Evolutionary conservation across 2,888 invertebrate genomes (phyloP), one percentile per base, ranked within the genome.

Genomic region (Brenthis hecate): DNA sequence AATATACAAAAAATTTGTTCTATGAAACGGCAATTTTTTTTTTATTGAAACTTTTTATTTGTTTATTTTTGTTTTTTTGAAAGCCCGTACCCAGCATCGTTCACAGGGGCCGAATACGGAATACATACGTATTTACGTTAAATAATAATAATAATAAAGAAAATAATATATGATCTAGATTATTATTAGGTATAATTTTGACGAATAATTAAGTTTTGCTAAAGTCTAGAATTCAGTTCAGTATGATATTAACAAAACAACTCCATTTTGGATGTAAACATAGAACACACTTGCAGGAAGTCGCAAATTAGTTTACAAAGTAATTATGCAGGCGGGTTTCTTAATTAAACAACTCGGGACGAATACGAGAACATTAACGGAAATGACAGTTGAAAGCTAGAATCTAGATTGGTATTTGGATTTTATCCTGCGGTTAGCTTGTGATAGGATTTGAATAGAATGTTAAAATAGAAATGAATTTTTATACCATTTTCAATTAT

Each of bases 371-470:
- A 23, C 68, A 68, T 66, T 65, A 32, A 65, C 43, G 65, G 62
- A 62, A 71, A 55, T 66, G 68, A 66, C 65, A 69, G 50, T 66
- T 23, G 28, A 28, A 64, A 63, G 54, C 66, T 68, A 68, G 65
- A 63, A 53, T 14, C 36, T 62, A 54, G 62, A 62, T 62, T 53
- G 62, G 53, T 53, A 61, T 61, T 62, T 53, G 50, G 60, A 60
- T 50, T 60, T 53, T 67, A 55, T 50, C 47, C 67, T 51, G 73
- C 55, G 73, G 71, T 69, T 66, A 69, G 54, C 36, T 57, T 56
- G 65, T 69, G 69, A 71, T 72, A 68, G 73, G 72, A 69, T 72
- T 73, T 69, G 69, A 68, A 73, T 72, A 54, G 67, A 73, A 68
- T 74, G 65, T 64, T 67, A 67, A 69, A 70, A 74, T 72, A 62